phyloP scores from a whole-genome alignment of 1,140 invertebrate genomes.

The Ips typographus region DNA sequence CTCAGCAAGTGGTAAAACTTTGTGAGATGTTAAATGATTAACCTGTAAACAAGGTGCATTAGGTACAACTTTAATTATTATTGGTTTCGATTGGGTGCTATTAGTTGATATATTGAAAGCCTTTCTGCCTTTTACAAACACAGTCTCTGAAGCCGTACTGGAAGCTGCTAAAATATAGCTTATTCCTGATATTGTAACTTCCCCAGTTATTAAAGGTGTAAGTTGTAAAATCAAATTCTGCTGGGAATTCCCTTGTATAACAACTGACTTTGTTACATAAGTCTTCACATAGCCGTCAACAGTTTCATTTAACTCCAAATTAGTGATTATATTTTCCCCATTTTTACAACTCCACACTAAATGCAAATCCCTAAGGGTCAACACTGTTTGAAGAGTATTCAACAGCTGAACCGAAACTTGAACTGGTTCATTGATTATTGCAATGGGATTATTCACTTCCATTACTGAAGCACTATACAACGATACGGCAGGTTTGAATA shows the following conservation, averaged over 20 bases:
- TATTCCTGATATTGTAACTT: conserved; percentile 53
- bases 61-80: conserved; percentile 67
- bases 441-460: conserved; percentile 66
- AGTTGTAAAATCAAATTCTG: conserved; percentile 52
- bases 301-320: conserved; percentile 45
- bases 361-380: conserved; percentile 72
- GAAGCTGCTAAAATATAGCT: conserved; percentile 52
- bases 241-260: conserved; percentile 49
- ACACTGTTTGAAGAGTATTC: conserved; percentile 78
- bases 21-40: conserved; percentile 18
- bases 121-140: conserved; percentile 63
- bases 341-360: conserved; percentile 76
- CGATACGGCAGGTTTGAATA: conserved; percentile 75
- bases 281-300: conserved; percentile 52
- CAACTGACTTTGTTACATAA: conserved; percentile 50
- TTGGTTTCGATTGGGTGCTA: conserved; percentile 50
- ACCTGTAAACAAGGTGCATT: conserved; percentile 75
- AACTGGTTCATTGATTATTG: conserved; percentile 78
- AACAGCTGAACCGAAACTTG: conserved; percentile 73
- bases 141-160: conserved; percentile 46
- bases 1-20: not conserved
- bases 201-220: conserved; percentile 54
- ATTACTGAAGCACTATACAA: conserved; percentile 67
- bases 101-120: conserved; percentile 57
- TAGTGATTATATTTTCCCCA: conserved; percentile 51